phyloP scores from a whole-genome alignment of 2,888 invertebrate genomes.

The Agriotes lineatus region DNA sequence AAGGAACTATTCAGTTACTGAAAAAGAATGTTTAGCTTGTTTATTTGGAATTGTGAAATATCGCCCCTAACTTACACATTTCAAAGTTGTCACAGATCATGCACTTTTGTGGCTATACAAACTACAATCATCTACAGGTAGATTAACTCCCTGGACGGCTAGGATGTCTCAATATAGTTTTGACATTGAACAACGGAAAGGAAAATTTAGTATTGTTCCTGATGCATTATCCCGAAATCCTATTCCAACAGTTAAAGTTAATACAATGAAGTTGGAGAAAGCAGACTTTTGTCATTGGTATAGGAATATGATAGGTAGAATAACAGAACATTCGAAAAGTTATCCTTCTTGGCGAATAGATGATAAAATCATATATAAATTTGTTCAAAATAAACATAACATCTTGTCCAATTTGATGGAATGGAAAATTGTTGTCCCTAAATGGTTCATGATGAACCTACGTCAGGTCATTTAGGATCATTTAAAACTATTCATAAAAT shows the following conservation, averaged over 20 bases:
- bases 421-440: conserved; percentile 50
- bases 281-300: too few species aligned
- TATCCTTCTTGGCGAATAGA: too few species aligned
- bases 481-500: conserved; percentile 47
- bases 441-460: too few species aligned
- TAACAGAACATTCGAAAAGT: too few species aligned
- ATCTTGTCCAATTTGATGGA: too few species aligned
- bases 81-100: conserved; percentile 1
- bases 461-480: conserved; percentile 43
- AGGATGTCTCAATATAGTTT: conserved; percentile 10
- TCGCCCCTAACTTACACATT: background rate
- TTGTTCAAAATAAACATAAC: too few species aligned
- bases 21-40: background rate
- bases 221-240: conserved; percentile 13
- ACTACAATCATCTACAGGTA: background rate
- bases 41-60: conserved; percentile 14
- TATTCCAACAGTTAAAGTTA: too few species aligned
- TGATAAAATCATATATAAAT: too few species aligned
- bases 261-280: too few species aligned
- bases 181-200: background rate
- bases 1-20: background rate
- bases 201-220: conserved; percentile 1
- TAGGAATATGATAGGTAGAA: too few species aligned
- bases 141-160: too few species aligned
- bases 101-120: conserved; percentile 9